Base-by-base conservation (phyloP, 2,888 invertebrate genomes). In the Omphaloscelis lunosa region DNA sequence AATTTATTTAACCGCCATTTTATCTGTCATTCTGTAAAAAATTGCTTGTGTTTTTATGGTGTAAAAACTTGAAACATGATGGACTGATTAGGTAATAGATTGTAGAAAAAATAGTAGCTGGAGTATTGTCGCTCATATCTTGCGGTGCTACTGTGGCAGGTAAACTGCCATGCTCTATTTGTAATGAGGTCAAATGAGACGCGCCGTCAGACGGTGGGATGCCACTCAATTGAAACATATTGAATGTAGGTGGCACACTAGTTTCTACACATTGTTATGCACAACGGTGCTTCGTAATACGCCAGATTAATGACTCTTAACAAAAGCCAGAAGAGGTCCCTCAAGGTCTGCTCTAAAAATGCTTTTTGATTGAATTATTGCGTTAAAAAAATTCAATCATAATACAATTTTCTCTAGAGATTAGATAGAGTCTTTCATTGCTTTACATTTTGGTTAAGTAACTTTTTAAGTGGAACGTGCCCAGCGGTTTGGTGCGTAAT, bases 111-210 rank as follows among this genome's bases (percentile, higher is more conserved):
- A 78, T 70, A 69, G 29, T 62, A 41, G 51, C 20, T 76, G 68
- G 29, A 41, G 69, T 66, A 78, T 79, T 81, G 84, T 82, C 69
- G 56, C 51, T 84, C 41, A 69, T 79, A 75, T 81, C 79, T 79
- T 72, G 77, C 69, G 72, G 63, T 59, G 73, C 53, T 65, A 75
- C 66, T 67, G 82, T 82, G 88, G 87, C 92, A 93, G 93, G 94
- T 93, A 93, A 90, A 89, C 86, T 75, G 80, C 82, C 82, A 85
- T 88, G 92, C 90, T 90, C 88, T 90, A 89, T 90, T 92, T 88
- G 89, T 85, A 95, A 94, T 92, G 93, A 92, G 95, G 95, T 94
- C 94, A 92, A 91, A 91, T 89, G 91, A 90, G 91, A 89, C 90
- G 91, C 91, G 91, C 86, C 89, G 88, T 87, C 89, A 87, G 86